Percentiles rank a stretch among this genome's conserved stretches.
These are phyloP conservation scores for Piaya cayana DNA, from an alignment of 2,113 vertebrate species.

Conservation along the genomic window DNA sequence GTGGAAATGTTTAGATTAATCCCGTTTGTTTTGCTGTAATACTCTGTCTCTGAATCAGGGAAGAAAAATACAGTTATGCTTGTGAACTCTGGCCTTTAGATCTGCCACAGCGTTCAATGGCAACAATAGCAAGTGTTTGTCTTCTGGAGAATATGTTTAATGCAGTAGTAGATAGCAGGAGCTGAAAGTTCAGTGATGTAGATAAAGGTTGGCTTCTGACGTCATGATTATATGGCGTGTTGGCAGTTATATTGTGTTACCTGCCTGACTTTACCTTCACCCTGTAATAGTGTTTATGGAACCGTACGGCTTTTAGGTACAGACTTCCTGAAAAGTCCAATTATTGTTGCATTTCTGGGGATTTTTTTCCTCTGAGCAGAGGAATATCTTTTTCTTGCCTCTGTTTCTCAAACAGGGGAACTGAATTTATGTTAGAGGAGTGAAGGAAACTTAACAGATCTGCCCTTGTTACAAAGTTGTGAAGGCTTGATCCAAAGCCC, in stretches of 20 bases:
- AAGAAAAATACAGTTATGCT: neutral
- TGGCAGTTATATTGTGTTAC: neutral
- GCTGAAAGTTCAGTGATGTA: neutral
- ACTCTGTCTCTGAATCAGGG: neutral
- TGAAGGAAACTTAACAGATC: neutral
- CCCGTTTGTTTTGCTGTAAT: neutral
- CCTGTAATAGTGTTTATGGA: neutral
- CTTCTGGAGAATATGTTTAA: neutral
- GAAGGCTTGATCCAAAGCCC: conserved; percentile 8
- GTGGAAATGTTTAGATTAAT: neutral
- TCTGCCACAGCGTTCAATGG: neutral
- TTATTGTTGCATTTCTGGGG: neutral
- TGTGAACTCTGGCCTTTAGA: neutral
- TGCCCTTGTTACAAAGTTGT: neutral
- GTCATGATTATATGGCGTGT: neutral
- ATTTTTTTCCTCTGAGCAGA: neutral
- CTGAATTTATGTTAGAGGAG: neutral
- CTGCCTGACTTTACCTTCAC: neutral
- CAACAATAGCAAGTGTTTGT: neutral
- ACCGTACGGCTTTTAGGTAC: neutral
- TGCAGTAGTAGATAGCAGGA: neutral
- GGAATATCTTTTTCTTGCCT: neutral
- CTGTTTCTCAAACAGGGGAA: neutral
- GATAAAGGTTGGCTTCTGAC: neutral
- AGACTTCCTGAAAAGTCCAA: neutral